Base-by-base conservation (phyloP, 1,140 invertebrate species). In the Megathymus violae region DNA sequence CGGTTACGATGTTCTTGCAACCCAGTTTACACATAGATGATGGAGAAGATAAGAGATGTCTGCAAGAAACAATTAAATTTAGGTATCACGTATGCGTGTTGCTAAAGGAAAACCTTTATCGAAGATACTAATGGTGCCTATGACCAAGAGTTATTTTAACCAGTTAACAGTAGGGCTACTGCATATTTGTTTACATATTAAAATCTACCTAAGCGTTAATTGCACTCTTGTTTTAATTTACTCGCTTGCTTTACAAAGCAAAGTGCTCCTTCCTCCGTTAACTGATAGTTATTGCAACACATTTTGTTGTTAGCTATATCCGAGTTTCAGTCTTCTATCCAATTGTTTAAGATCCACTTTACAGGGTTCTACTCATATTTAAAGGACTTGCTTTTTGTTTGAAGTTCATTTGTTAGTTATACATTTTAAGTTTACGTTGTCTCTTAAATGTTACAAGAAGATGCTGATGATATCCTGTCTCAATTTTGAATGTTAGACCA, bases 221-320 rank as follows among this genome's bases (percentile, higher is more conserved):
- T 36, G 11, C n/a, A 36, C n/a, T 36, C 34, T 36, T 36, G 34
- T 36, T 36, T 36, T 36, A 36, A 36, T 36, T 36, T 36, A 36
- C 34, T 36, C 34, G 34, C 34, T 7, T 36, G n/a, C n/a, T 36
- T 36, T 36, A 36, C 34, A 36, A 36, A 36, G 34, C 34, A 31
- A 31, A 31, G 27, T 36, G 34, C 4, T n/a, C n/a, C n/a, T 36
- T 36, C 34, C 34, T 36, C 10, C 34, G 34, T 11, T 36, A 36
- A 11, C 34, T 36, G 1, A 36, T 36, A 36, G 34, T 36, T 36
- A 36, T 36, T 36, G 34, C 34, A n/a, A n/a, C 34, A 11, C 34
- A 11, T n/a, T 36, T 36, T 11, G 4, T 36, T 11, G 10, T 11
- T 36, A 11, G 7, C 0, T 36, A 11, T 36, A n/a, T 11, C 10